Evolutionary conservation across 2,797 vertebrate species (phyloP).

Genomic region (Pteropus rufus): DNA sequence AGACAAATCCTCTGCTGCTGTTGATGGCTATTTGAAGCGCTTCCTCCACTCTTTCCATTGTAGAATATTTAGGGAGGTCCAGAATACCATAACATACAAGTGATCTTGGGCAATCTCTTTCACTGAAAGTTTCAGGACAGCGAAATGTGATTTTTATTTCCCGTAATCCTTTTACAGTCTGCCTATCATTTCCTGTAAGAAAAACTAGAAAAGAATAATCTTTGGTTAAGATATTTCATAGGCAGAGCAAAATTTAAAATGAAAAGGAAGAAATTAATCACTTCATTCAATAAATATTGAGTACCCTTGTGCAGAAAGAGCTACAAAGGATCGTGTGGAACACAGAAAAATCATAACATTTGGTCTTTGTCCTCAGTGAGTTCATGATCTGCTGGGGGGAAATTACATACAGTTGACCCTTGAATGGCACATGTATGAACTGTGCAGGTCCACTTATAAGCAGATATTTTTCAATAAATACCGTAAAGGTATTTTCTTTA

Average conservation of each 20-base stretch:
- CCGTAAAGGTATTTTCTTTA: background rate
- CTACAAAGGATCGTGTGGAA: background rate
- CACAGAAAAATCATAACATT: background rate
- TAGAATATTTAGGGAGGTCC: constrained; percentile 81
- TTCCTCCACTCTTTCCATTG: constrained; percentile 75
- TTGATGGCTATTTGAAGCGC: constrained; percentile 83
- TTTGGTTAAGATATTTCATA: background rate
- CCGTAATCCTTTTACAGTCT: constrained; percentile 80
- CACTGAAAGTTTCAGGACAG: constrained; percentile 62
- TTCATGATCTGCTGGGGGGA: background rate
- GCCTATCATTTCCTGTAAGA: constrained; percentile 84
- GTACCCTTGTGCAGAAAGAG: background rate
- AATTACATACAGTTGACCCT: background rate
- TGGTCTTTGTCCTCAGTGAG: background rate
- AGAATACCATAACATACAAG: constrained; percentile 83
- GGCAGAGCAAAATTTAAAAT: background rate
- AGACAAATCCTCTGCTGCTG: constrained; percentile 82
- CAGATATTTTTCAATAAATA: background rate
- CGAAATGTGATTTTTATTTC: constrained; percentile 78
- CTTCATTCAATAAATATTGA: background rate
- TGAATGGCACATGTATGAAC: background rate
- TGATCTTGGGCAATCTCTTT: constrained; percentile 82
- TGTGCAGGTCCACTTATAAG: background rate
- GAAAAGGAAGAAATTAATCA: background rate
- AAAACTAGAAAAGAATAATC: constrained; percentile 83